phyloP scores from a whole-genome alignment of 2,888 invertebrate genomes.

The Orthosia cruda region DNA sequence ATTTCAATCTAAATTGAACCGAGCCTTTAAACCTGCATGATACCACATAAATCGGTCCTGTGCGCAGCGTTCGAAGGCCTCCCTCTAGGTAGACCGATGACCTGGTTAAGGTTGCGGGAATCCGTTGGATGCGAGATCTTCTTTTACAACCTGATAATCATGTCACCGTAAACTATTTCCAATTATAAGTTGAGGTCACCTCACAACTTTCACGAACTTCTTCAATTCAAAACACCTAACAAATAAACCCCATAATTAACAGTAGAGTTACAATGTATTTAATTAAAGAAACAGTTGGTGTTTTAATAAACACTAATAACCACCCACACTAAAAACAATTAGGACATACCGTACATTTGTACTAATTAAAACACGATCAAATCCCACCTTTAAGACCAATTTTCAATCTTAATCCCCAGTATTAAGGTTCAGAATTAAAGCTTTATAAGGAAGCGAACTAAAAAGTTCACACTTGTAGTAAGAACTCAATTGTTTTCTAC shows the following conservation, averaged over 20 bases:
- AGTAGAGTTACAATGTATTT: conserved; percentile 5
- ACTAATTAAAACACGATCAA: conserved; percentile 50
- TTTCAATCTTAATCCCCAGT: rapidly evolving
- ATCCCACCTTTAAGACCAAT: not conserved
- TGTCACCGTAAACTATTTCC: no score
- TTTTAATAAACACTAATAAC: conserved; percentile 50
- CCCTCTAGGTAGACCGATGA: no score
- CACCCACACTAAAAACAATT: conserved; percentile 57
- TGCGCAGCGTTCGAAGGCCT: no score
- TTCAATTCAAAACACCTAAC: conserved; percentile 3
- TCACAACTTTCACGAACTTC: not conserved
- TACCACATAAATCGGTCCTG: no score
- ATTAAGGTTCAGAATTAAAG: conserved; percentile 16
- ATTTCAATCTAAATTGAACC: no score
- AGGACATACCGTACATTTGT: conserved; percentile 27
- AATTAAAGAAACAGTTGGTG: conserved; percentile 36
- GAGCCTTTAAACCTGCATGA: no score
- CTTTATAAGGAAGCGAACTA: conserved; percentile 20
- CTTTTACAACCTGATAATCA: no score
- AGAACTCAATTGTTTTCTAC: not conserved
- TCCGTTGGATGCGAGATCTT: no score
- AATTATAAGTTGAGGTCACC: no score
- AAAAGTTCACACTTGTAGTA: conserved; percentile 49
- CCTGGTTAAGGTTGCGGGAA: no score
- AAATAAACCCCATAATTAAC: conserved; percentile 16